Percentiles rank a stretch among this genome's conserved stretches.
Conservation (phyloP, 2,113 vertebrate species). For the Hydropotes inermis region DNA sequence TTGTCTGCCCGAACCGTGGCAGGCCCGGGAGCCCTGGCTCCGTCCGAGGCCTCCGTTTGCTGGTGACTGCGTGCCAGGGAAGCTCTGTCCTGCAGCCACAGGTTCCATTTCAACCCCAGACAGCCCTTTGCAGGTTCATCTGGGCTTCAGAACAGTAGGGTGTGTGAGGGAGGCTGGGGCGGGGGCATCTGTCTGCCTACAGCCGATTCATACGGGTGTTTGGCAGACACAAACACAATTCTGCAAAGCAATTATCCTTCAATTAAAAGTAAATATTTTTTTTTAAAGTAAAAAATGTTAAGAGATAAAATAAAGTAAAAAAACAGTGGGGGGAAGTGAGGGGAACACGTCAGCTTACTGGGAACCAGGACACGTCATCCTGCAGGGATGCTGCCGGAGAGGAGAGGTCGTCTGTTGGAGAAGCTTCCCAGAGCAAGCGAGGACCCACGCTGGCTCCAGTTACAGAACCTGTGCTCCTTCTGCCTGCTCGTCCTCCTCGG, state of each 20-base stretch:
- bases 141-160: background rate
- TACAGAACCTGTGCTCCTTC: background rate
- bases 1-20: background rate
- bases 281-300: background rate
- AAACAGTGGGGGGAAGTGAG: background rate
- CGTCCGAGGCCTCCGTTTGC: fast-evolving
- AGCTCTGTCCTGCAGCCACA: background rate
- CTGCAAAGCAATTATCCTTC: background rate
- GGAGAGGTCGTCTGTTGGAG: background rate
- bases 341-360: background rate
- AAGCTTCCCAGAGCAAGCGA: background rate
- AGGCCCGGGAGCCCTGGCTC: background rate
- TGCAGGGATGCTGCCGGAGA: background rate
- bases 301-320: background rate
- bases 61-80: background rate
- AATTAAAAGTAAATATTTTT: background rate
- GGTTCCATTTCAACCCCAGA: background rate
- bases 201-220: background rate
- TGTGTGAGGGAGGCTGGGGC: background rate
- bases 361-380: background rate
- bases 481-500: background rate
- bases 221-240: background rate
- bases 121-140: background rate
- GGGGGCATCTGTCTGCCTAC: fast-evolving
- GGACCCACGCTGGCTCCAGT: background rate